Evolutionary conservation across 2,888 invertebrate genomes (phyloP), one percentile per base, ranked within the genome.

Genomic region (Hirtodrosophila histrioides): DNA sequence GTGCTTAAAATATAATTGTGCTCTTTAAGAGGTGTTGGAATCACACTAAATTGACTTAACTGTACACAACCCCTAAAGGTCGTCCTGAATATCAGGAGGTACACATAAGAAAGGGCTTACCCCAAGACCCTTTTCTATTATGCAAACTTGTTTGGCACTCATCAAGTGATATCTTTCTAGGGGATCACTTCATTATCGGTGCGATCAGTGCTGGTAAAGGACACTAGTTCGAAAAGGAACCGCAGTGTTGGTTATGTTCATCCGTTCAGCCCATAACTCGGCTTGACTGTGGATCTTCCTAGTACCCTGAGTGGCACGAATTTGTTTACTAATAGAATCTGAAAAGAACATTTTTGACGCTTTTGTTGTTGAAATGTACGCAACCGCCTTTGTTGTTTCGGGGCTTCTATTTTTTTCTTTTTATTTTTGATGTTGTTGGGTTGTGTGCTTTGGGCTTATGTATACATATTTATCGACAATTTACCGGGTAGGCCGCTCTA

Each of bases 261-360:
- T 17, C 9, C 29, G 27, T 43, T 43, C 43, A 7, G 1, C 11
- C 17, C 11, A 54, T 56, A 69, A 35, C 58, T 56, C 10, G 11
- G 10, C 9, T 12, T 17, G 17, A 17, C 17, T 17, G 9, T n/a
- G 17, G 10, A 27, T 31, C 6, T 31, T 8, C 31, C 3, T 43
- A 35, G 33, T 44, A 11, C 7, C 36, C 24, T 24, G 45, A 37
- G n/a, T 24, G 40, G 39, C 40, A 46, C 31, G 78, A 81, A 88
- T 84, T 87, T 82, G 89, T 88, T 87, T 74, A 76, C 83, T 79
- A 88, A 88, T 85, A 86, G 86, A 78, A 88, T 70, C 63, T 76
- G 63, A 83, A 88, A 72, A 72, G 75, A 88, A 76, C 69, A 87
- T 84, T 86, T 87, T 62, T 69, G 39, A 39, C 46, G 80, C 67